These are phyloP conservation scores for Galago senegalensis DNA, from an alignment of 2,797 vertebrate species.

Conservation along the genomic window DNA sequence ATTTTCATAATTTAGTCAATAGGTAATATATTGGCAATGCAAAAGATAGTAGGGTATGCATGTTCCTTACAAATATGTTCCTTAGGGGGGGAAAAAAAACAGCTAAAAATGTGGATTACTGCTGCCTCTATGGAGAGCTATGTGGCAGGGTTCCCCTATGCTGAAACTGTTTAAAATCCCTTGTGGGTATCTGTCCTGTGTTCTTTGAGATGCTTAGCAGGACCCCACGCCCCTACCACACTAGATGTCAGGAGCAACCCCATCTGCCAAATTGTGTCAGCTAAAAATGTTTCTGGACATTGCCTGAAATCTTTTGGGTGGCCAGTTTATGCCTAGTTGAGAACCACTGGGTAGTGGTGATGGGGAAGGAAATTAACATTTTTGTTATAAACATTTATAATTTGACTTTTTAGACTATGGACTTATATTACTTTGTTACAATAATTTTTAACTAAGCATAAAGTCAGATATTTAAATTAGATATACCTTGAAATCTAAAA, in stretches of 20 bases:
- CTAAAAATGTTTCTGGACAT: background rate
- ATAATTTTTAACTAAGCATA: background rate
- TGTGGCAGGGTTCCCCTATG: background rate
- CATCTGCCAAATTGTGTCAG: background rate
- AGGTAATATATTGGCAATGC: background rate
- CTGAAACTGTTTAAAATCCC: background rate
- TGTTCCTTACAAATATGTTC: background rate
- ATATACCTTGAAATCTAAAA: conserved; percentile 6
- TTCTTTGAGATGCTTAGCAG: background rate
- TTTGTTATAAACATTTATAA: background rate
- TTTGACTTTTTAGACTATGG: background rate
- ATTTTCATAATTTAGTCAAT: background rate
- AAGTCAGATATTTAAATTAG: background rate
- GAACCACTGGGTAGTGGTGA: background rate
- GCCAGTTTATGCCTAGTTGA: background rate
- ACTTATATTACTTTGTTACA: background rate
- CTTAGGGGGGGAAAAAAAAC: background rate
- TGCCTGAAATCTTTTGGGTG: background rate
- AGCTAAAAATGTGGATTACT: background rate
- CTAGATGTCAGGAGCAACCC: background rate
- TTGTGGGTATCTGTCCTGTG: background rate
- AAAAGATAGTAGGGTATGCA: background rate
- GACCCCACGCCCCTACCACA: background rate
- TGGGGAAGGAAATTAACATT: background rate
- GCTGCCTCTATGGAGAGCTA: background rate